Evolutionary conservation across 2,113 vertebrate genomes (phyloP).

Genomic region (Apodemus speciosus): DNA sequence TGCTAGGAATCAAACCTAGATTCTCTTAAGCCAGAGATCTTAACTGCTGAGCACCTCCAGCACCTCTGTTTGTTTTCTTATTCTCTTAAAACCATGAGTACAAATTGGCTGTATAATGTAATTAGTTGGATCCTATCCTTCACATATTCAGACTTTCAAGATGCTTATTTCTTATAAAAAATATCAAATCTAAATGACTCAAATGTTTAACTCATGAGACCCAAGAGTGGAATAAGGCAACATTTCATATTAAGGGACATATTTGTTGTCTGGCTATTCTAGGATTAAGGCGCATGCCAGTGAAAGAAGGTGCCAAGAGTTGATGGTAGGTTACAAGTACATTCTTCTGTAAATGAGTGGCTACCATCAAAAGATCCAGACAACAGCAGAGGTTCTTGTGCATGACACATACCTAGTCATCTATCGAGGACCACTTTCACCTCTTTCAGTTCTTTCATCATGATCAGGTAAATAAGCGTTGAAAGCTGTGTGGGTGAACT

Average conservation of each 20-base stretch:
- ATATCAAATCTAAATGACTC: background rate
- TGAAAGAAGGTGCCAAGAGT: background rate
- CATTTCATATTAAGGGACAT: background rate
- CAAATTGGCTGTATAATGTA: background rate
- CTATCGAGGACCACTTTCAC: conserved; percentile 22
- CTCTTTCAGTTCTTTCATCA: conserved; percentile 45
- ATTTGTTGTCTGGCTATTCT: background rate
- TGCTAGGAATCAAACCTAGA: background rate
- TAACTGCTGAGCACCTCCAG: background rate
- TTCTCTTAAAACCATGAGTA: background rate
- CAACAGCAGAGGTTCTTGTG: background rate
- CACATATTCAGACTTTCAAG: background rate
- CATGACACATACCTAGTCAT: background rate
- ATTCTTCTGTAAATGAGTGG: background rate
- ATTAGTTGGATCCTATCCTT: background rate
- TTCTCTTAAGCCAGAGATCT: background rate
- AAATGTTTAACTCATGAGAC: background rate
- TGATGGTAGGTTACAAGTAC: background rate
- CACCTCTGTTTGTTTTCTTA: background rate
- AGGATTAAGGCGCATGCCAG: background rate
- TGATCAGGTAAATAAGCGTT: conserved; percentile 35
- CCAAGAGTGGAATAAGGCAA: background rate
- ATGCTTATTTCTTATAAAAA: background rate
- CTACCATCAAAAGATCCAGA: background rate
- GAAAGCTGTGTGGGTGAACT: conserved; percentile 80